Evolutionary conservation across 2,888 invertebrate genomes (phyloP), one percentile per base, ranked within the genome.

Genomic region (Drosophila helvetica): DNA sequence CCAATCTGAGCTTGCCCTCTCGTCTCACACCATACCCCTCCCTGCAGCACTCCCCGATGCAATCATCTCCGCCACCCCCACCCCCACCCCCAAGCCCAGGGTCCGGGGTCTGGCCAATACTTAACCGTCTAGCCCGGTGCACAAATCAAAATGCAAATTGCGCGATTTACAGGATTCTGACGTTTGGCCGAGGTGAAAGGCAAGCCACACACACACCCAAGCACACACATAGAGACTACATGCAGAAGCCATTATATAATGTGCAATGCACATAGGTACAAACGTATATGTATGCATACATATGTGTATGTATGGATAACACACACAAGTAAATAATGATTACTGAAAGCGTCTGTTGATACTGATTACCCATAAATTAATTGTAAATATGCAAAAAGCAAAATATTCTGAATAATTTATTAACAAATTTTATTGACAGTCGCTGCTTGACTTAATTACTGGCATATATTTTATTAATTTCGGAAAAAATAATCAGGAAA

Each of bases 391-490:
- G 78, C 83, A 78, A 82, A 84, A 86, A 87, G 86, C 76, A 83
- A 86, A 83, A 83, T 83, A 86, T 73, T 75, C 78, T 87, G 83
- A 87, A 87, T 86, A 85, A 88, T 86, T 88, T 86, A 86, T 88
- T 83, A 77, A 86, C 79, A 88, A 86, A 81, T 77, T 86, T 81
- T 85, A 86, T 86, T 88, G 88, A 88, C 88, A 88, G 88, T 82
- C 79, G 78, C 82, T 80, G 80, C 86, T 86, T 86, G 88, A 86
- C 88, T 86, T 86, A 88, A 86, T 86, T 86, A 86, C 86, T 82
- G 80, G 79, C 79, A 80, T 77, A 84, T 86, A 86, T 88, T 82
- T 86, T 86, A 86, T 88, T 88, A 88, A 86, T 88, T 88, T 87
- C 71, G 50, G 61, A 81, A 74, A 70, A 75, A 71, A 54, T 61